These are phyloP conservation scores for Lepidocyrtinus sp. DNA, from an alignment of 2,888 invertebrate species.

Conservation along the genomic window DNA sequence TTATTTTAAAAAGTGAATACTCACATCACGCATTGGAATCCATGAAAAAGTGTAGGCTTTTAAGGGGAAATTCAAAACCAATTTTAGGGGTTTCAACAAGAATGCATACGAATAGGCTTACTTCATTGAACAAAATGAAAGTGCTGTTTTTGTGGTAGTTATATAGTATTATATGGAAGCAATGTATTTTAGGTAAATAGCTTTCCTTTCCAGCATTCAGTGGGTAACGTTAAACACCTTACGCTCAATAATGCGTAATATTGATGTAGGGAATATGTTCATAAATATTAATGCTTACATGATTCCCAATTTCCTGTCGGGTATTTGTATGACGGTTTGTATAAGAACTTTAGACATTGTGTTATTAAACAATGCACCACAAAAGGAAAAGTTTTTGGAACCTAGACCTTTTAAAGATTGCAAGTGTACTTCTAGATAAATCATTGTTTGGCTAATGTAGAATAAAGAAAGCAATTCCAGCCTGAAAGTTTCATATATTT, in stretches of 20 bases:
- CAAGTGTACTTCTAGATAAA: background rate
- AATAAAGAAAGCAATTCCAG: background rate
- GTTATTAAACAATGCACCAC: no score
- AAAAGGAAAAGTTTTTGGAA: background rate
- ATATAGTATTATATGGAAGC: no score
- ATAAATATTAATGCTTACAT: background rate
- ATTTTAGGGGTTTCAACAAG: background rate
- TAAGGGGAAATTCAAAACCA: background rate
- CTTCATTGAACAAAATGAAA: background rate
- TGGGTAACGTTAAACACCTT: background rate
- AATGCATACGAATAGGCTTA: background rate
- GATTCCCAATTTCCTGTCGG: background rate
- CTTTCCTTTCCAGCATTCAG: background rate
- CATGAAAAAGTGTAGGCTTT: background rate
- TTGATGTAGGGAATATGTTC: background rate
- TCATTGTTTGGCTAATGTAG: background rate
- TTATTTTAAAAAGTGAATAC: background rate
- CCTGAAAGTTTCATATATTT: background rate
- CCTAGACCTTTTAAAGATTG: background rate
- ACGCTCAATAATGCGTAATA: background rate
- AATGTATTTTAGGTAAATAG: background rate
- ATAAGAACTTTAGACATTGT: background rate
- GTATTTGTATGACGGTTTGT: background rate
- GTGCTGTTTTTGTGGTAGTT: background rate
- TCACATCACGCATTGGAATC: no score